Base-by-base conservation (phyloP, 2,113 vertebrate species). In the Megaleporinus macrocephalus region DNA sequence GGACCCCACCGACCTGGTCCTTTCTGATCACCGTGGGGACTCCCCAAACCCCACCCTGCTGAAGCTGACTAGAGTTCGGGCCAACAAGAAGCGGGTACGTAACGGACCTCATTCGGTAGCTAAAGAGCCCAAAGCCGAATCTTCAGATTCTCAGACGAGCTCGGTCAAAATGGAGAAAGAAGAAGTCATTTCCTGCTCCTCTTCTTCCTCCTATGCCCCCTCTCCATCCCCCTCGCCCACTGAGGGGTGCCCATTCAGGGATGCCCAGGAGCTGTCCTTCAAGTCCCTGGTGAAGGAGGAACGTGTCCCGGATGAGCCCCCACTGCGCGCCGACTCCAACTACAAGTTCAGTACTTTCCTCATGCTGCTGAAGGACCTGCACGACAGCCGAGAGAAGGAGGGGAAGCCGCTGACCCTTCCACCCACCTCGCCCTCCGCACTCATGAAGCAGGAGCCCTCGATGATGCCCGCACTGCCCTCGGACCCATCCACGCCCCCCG, bases 331-430 rank as follows among this genome's bases (percentile, higher is more conserved):
- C 20, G 95, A 98, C 83, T 92, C 96, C 74, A 95, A 95, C 89
- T 98, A 97, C 88, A 96, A 97, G 82, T 99, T 96, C 86, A 99
- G 97, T 89, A 98, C 96, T 79, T 95, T 97, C 88, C 89, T 99
- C 85, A 98, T 99, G 98, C 95, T 97, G 89, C 90, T 98, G 77
- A 99, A 99, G 90, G 97, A 98, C 87, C 94, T 97, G 93, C 97
- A 98, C 18, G 98, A 98, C 81, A 98, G 92, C 85, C 95, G 97
- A 85, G 95, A 95, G 36, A 97, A 96, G 87, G 96, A 97, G 41
- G 96, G 97, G 5, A 94, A 94, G 51, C 92, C 97, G 26, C 94
- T 98, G 92, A 92, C 76, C 2, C 13, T 94, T 1, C 92, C 92
- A 0, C 91, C 89, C 1, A 80, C 91, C 3, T 91, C 91, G 15